phyloP scores from a whole-genome alignment of 2,888 invertebrate species.

The Drosophila maculinotata region DNA sequence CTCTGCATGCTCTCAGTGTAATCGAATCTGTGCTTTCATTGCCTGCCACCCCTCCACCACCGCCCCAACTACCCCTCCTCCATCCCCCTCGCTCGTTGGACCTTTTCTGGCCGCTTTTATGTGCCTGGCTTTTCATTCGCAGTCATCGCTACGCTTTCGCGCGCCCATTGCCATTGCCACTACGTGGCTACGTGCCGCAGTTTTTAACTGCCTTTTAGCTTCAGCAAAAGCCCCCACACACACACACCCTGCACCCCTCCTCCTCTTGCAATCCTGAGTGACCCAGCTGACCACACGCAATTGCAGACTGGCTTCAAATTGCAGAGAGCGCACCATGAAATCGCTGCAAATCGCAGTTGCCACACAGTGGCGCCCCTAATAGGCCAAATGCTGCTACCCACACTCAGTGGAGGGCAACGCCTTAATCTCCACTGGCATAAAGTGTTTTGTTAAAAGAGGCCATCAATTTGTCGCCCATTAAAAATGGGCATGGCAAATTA shows the following conservation, averaged over 20 bases:
- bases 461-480: conserved; percentile 62
- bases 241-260: not conserved
- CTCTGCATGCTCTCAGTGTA: conserved; percentile 37
- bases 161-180: conserved; percentile 65
- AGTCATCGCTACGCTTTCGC: conserved; percentile 69
- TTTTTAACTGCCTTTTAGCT: conserved; percentile 70
- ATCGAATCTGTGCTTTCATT: conserved; percentile 56
- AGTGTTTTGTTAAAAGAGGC: conserved; percentile 53
- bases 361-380: conserved; percentile 20
- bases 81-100: not conserved
- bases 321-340: conserved; percentile 24
- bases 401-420: conserved; percentile 1
- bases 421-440: conserved; percentile 28
- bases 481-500: conserved; percentile 56
- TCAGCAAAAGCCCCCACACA: conserved; percentile 11
- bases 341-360: conserved; percentile 31
- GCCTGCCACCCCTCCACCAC: no score
- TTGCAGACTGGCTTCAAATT: conserved; percentile 58
- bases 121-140: conserved; percentile 65
- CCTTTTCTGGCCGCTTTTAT: conserved; percentile 49
- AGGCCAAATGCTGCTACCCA: no score
- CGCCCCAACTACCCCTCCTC: not conserved
- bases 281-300: conserved; percentile 61
- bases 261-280: conserved; percentile 10
- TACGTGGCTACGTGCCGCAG: conserved; percentile 69